Evolutionary conservation across 1,140 invertebrate species (phyloP), one percentile per base, ranked within the genome.

Genomic region (Saccostrea glomerata): DNA sequence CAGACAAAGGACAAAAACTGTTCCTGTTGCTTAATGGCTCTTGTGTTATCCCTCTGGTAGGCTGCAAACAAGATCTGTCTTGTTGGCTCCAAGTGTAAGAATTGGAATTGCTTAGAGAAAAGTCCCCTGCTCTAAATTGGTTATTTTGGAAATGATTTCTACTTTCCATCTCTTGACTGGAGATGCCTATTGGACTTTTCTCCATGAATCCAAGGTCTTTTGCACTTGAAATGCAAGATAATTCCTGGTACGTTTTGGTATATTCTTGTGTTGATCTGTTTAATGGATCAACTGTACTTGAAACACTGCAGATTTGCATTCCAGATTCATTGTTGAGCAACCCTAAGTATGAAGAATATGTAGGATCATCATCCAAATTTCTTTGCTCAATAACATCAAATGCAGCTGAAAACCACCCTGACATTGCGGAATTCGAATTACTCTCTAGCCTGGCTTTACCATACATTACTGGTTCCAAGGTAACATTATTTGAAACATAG

Each of bases 341-440:
- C 15, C 70, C 70, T 5, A 77, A 25, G 25, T 77, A 77, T 1
- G 70, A 30, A 6, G 70, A 77, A 36, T 77, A 77, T 15, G 70
- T 30, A 25, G 25, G 30, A 11, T 77, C 70, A 77, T 77, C 70
- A 30, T 77, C 70, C 30, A 77, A 25, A 30, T 77, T 77, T 30
- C 70, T 77, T 36, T 77, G 25, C 12, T 77, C 70, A 77, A 30
- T 77, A 4, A 15, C 23, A 30, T 77, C 70, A 7, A 77, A 15
- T 25, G 70, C 70, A 40, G 70, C 70, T 30, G 70, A 77, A 77
- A 77, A 36, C 70, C 70, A 77, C 13, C 70, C 70, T 3, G 70
- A 77, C 70, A 77, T 25, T 30, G 25, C 25, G 3, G 70, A 30
- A 23, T 23, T 30, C 36, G 66, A 36, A 30, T 30, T 40, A 11